Base-by-base conservation (phyloP, 1,140 invertebrate species). In the Drosophila prosaltans region DNA sequence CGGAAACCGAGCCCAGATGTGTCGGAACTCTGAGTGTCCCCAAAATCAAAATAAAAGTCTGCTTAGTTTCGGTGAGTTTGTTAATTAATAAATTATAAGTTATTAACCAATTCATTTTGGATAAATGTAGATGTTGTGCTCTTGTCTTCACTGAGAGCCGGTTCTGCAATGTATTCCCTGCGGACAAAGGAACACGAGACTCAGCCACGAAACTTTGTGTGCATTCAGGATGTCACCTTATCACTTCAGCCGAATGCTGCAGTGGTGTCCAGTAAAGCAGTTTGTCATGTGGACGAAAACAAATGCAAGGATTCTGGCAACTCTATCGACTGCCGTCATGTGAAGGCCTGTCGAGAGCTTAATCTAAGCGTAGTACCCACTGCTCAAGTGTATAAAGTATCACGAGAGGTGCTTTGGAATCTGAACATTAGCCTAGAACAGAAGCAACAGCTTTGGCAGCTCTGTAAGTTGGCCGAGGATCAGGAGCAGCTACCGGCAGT, bases 401-500 rank as follows among this genome's bases (percentile, higher is more conserved):
- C 83, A 1, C 74, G 78, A 0, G 90, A 91, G 26, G 89, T 91
- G 9, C 72, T 92, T 0, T 92, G 84, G 81, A 91, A 91, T 45
- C 60, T 92, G 3, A 92, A 91, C 39, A 79, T 91, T 24, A 69
- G 62, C 21, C 54, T 61, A 6, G 91, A 91, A 21, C 89, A 91
- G 21, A 92, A 92, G 57, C 65, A 82, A 55, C 73, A 78, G 45
- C 77, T 92, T 0, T 92, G 91, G 91, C 73, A 89, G 9, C 61
- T 72, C 9, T 92, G 89, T 43, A 84, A 84, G 9, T 24, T 39
- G 2, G 70, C 74, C 43, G 74, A 80, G 55, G 84, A 88, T 5
- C 69, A 80, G 41, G 72, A 80, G 8, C 67, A 84, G 11, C 32
- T 92, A 26, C 91, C 89, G 7, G 82, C 89, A 0, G 86, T 92